These are phyloP conservation scores for Leucophenga montana DNA, from an alignment of 2,888 invertebrate species.

Conservation along the genomic window DNA sequence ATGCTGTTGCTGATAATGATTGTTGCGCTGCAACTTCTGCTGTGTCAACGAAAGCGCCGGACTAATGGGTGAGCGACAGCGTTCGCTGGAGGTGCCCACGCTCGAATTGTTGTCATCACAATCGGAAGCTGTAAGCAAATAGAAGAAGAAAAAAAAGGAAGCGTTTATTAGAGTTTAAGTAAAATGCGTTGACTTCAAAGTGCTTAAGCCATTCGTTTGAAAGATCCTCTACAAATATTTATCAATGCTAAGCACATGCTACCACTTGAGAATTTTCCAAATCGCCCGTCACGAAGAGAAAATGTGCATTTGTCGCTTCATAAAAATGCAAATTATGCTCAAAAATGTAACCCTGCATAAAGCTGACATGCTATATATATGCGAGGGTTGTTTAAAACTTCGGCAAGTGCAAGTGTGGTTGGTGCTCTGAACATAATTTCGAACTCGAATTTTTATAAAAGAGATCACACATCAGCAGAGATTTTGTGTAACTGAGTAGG, in stretches of 20 bases:
- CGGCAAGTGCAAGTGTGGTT: no score
- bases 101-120: conserved; percentile 72
- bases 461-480: no score
- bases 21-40: conserved; percentile 57
- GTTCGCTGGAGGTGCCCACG: conserved; percentile 70
- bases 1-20: conserved; percentile 47
- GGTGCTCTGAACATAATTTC: no score
- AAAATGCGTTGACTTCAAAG: conserved; percentile 29
- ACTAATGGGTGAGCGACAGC: conserved; percentile 70
- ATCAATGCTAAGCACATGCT: conserved; percentile 24
- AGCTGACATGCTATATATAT: no score
- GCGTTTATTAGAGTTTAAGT: conserved; percentile 2
- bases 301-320: conserved; percentile 39
- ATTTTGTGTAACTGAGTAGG: no score
- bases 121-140: conserved; percentile 64
- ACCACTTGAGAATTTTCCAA: not conserved
- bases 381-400: not conserved
- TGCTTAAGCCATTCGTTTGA: no score
- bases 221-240: conserved; percentile 24
- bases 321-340: conserved; percentile 43
- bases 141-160: conserved; percentile 7
- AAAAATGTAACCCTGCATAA: no score
- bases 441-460: no score
- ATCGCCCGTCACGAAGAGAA: not conserved
- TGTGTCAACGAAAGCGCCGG: conserved; percentile 58